Evolutionary conservation across 2,888 invertebrate genomes (phyloP), one percentile per base, ranked within the genome.

Genomic region (Xestia xanthographa): DNA sequence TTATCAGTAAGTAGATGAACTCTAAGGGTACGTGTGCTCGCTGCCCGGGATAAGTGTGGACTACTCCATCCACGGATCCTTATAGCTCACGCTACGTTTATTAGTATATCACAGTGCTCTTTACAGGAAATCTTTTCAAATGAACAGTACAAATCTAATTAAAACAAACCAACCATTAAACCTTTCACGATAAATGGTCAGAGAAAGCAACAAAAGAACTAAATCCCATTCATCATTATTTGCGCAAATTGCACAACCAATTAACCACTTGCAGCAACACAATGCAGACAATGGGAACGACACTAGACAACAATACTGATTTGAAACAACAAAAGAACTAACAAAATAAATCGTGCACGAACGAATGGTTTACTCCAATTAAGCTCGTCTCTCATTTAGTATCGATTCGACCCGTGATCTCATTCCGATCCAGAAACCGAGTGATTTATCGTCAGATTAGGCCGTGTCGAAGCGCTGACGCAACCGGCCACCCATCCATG

Each of bases 401-500:
- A 90, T 90, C 90, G 91, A 92, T 94, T 93, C 92, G 91, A 90
- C 91, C 92, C 93, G 92, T 95, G 96, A 95, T 95, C 96, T 96
- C 95, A 96, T 96, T 95, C 92, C 94, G 92, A 93, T 93, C 93
- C 93, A 93, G 93, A 93, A 90, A 90, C 87, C 89, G 86, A 86
- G 91, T 95, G 94, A 95, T 95, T 95, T 95, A 95, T 95, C 88
- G 93, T 86, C 92, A 93, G 94, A 93, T 93, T 92, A 92, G 92
- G 90, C 88, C 89, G 90, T 92, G 92, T 90, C 92, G 92, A 92
- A 90, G 89, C 89, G 93, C 92, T 96, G 96, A 96, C 96, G 96
- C 95, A 96, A 96, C 92, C 91, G 93, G 82, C 91, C 92, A 93
- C 85, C 92, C 91, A 93, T 83, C 95, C 96, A 91, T 96, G 95